Percentiles rank a stretch among this genome's conserved stretches.
These are phyloP conservation scores for Montipora sp. DNA, from an alignment of 64 coral and sea anemone genomes.

Conservation along the genomic window DNA sequence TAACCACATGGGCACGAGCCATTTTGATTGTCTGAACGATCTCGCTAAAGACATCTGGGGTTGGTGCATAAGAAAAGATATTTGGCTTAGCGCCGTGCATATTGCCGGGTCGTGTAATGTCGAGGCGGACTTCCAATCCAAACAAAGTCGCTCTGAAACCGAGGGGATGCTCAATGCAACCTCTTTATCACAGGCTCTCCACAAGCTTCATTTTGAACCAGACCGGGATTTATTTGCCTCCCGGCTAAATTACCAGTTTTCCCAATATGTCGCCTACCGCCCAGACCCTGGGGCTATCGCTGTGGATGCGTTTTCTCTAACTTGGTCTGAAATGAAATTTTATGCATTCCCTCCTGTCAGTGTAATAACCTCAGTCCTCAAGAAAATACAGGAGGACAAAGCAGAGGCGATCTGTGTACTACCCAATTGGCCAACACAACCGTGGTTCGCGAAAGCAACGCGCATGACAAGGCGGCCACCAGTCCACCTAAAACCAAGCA, in stretches of 20 bases:
- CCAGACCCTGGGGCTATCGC: neutral
- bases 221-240: constrained; percentile 47
- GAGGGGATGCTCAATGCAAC: constrained; percentile 8
- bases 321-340: neutral
- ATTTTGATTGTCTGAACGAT: neutral
- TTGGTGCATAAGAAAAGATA: constrained; percentile 3
- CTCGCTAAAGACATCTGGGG: constrained; percentile 7
- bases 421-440: no score
- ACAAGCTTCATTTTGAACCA: neutral
- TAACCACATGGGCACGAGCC: constrained; percentile 58
- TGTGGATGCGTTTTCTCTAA: neutral
- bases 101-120: constrained; percentile 18
- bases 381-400: neutral
- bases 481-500: no score
- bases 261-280: constrained; percentile 4
- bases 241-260: neutral
- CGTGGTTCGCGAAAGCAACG: no score
- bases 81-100: constrained; percentile 23
- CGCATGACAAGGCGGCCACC: no score
- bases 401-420: no score
- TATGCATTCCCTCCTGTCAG: constrained; percentile 40
- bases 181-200: neutral
- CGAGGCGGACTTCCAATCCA: constrained; percentile 1
- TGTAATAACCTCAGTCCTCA: neutral
- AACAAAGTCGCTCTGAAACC: neutral